phyloP scores from a whole-genome alignment of 2,113 vertebrate genomes.

The Anthoscopus minutus region DNA sequence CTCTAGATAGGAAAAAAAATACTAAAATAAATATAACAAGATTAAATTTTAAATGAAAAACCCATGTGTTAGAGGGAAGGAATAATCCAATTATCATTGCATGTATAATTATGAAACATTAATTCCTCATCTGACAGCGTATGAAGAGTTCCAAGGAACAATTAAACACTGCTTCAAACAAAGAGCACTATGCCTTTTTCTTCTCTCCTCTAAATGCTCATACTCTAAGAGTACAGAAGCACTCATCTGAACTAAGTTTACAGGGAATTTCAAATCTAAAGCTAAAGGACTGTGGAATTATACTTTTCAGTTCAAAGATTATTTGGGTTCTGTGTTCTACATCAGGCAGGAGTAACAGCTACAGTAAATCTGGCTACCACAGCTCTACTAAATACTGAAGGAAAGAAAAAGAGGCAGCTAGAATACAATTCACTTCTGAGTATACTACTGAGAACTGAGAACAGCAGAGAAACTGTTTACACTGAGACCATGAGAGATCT shows the following conservation, averaged over 20 bases:
- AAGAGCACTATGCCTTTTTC: neutral
- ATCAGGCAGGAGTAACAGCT: neutral
- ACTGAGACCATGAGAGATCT: neutral
- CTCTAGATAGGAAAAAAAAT: neutral
- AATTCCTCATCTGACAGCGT: slow-evolving; percentile 5
- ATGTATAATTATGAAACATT: slow-evolving; percentile 6
- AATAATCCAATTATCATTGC: slow-evolving; percentile 34
- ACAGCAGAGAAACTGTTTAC: neutral
- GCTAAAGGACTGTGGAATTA: neutral
- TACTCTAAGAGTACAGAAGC: neutral
- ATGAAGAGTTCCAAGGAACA: neutral
- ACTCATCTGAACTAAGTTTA: neutral
- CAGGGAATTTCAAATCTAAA: neutral
- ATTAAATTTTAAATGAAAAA: neutral
- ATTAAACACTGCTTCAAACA: neutral
- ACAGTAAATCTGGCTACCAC: neutral
- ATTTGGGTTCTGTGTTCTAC: neutral
- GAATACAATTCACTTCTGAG: neutral
- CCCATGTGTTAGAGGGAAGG: neutral
- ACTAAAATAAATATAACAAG: neutral
- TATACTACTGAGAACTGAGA: too few relatives aligned
- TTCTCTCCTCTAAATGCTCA: neutral
- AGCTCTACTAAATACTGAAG: neutral
- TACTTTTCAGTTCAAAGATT: neutral
- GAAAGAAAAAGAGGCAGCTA: neutral